phyloP scores from a whole-genome alignment of 2,888 invertebrate genomes.

The Macrophya annulata region DNA sequence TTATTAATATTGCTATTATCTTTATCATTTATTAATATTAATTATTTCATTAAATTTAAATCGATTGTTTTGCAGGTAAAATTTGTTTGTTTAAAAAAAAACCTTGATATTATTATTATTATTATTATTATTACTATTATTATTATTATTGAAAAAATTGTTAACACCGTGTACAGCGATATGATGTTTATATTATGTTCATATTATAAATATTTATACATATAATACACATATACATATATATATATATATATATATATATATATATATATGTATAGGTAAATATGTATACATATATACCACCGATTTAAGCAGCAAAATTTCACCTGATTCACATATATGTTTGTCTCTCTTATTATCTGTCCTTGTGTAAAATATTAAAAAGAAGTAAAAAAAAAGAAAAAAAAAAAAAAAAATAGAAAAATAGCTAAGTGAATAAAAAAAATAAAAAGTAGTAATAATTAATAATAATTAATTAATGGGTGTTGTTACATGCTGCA shows the following conservation, averaged over 20 bases:
- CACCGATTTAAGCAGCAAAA: no score
- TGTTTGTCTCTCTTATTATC: no score
- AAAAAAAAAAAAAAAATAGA: no score
- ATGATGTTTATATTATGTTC: conserved; percentile 3
- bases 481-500: no score
- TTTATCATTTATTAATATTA: background rate
- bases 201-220: conserved; percentile 14
- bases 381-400: no score
- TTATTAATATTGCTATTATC: conserved; percentile 51
- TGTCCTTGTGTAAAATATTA: no score
- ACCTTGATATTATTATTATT: background rate
- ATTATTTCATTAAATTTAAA: background rate
- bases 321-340: no score
- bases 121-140: conserved; percentile 10
- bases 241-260: background rate
- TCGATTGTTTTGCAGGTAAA: conserved; percentile 3
- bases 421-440: no score
- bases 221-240: background rate
- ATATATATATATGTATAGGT: background rate
- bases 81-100: background rate
- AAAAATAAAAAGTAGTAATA: no score
- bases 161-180: background rate
- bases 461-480: no score
- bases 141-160: background rate
- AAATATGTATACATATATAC: background rate